Evolutionary conservation across 1,140 invertebrate genomes (phyloP), one percentile per base, ranked within the genome.

Genomic region (Philaenus spumarius): DNA sequence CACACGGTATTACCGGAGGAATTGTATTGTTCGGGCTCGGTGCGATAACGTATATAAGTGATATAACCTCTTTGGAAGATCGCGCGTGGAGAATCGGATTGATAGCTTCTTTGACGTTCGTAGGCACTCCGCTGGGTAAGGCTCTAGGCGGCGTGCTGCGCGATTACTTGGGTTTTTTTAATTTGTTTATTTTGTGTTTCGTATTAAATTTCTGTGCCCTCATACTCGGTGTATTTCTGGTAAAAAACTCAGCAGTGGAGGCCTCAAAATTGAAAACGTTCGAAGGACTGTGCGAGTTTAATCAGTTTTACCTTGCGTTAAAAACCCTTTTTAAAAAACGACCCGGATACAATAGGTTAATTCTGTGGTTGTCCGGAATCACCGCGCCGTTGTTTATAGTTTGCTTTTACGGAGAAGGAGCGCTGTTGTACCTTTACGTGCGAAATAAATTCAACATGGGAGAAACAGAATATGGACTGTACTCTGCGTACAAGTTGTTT

Each of bases 1-100:
- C 68, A 20, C 70, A 73, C 11, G 48, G 61, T 37, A 19, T 77
- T 2, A 67, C 69, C 19, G 75, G 76, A 9, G 72, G 74, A 0
- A 67, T 64, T 51, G 69, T 71, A 2, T 70, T 68, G 2, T 61
- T 74, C 9, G 66, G 73, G 37, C 70, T 77, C 59, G 67, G 70
- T 14, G 63, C 71, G 2, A 75, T 75, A 56, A 75, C 74, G 22
- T 77, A 73, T 53, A 68, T 78, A 2, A 66, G 71, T 1, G 70
- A 75, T 55, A 69, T 72, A 22, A 68, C 70, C 4, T 57, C 62
- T 3, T 43, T 63, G 1, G 45, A 63, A 23, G 60, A 66, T 2
- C 65, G 75, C 50, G 75, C 75, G 1, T 62, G 68, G 17, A 52
- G 73, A 43, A 69, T 74, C 12, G 71, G 69, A 1, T 66, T 78